phyloP scores from a whole-genome alignment of 2,113 vertebrate species.

The Pagrus major region DNA sequence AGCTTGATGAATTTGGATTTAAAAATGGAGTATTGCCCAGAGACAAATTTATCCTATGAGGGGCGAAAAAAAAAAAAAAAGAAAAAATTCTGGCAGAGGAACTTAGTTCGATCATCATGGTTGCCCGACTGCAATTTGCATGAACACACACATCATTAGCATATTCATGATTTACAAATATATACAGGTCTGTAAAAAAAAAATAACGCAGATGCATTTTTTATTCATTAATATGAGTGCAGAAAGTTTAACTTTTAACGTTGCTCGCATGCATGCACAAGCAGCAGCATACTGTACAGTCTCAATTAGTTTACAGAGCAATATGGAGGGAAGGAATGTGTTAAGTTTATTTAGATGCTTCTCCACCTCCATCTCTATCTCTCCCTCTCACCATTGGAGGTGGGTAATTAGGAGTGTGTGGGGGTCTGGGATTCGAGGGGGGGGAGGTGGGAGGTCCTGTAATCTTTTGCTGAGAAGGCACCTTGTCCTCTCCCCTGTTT shows the following conservation, averaged over 20 bases:
- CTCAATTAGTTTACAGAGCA: conserved; percentile 37
- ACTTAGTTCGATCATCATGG: conserved; percentile 53
- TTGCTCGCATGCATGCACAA: neutral
- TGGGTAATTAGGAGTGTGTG: conserved; percentile 90
- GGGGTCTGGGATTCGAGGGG: conserved; percentile 63
- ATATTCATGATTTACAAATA: conserved; percentile 66
- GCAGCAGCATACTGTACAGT: neutral
- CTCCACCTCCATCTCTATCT: conserved; percentile 82
- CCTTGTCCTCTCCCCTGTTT: conserved; percentile 94
- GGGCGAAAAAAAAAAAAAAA: neutral
- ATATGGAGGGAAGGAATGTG: conserved; percentile 50
- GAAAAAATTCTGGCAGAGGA: conserved; percentile 45
- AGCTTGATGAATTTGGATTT: conserved; percentile 72
- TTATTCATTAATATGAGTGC: conserved; percentile 2
- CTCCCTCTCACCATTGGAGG: conserved; percentile 88
- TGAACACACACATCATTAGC: conserved; percentile 31
- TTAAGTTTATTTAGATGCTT: conserved; percentile 86
- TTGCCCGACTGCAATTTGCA: conserved; percentile 49
- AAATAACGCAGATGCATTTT: conserved; percentile 11
- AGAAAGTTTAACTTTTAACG: conserved; percentile 25
- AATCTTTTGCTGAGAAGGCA: conserved; percentile 99
- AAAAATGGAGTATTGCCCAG: conserved; percentile 70
- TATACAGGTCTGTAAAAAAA: conserved; percentile 21
- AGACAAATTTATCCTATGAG: conserved; percentile 71
- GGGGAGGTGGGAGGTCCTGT: conserved; percentile 87